Conservation (phyloP, 2,113 vertebrate genomes). For the Actenoides lindsayi region DNA sequence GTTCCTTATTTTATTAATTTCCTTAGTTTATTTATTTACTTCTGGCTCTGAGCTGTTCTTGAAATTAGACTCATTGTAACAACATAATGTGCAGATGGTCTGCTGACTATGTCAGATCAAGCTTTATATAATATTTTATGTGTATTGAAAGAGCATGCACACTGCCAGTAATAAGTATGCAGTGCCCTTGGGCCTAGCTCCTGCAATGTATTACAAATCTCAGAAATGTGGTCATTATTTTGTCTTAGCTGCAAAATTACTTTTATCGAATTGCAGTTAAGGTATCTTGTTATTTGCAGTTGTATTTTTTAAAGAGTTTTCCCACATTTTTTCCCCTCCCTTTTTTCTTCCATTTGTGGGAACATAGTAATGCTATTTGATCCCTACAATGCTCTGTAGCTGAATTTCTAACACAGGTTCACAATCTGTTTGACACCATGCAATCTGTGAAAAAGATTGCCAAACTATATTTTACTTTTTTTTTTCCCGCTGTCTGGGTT, state of each 20-base stretch:
- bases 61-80: conserved; percentile 25
- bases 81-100: background rate
- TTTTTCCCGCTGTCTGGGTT: background rate
- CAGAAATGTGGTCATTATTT: conserved; percentile 50
- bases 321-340: background rate
- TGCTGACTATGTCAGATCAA: background rate
- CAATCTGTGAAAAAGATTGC: background rate
- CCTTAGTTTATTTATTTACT: conserved; percentile 52
- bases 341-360: background rate
- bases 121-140: background rate
- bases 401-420: background rate
- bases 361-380: background rate
- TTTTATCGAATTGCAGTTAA: conserved; percentile 49
- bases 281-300: background rate
- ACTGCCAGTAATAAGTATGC: background rate
- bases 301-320: background rate
- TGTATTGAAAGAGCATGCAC: conserved; percentile 6
- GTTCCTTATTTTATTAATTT: conserved; percentile 27
- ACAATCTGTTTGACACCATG: background rate
- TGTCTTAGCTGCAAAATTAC: conserved; percentile 46
- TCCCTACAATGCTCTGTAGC: background rate
- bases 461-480: background rate
- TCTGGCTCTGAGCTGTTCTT: background rate
- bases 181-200: conserved; percentile 8
- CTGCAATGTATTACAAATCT: conserved; percentile 10